Evolutionary conservation across 2,113 vertebrate species (phyloP).

Genomic region (Tringa solitaria): DNA sequence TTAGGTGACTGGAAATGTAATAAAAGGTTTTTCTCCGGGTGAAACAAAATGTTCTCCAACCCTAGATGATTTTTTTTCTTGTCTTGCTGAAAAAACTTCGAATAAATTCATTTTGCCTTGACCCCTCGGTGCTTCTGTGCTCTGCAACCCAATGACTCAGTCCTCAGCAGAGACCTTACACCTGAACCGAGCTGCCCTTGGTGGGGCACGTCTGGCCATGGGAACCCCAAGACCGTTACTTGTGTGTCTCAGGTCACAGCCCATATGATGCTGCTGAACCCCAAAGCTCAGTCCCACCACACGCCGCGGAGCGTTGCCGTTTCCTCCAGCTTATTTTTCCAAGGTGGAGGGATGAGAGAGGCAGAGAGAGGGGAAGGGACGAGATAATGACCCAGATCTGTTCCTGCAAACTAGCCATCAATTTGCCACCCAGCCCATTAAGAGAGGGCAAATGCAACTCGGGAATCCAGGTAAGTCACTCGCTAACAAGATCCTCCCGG

Average conservation of each 20-base stretch:
- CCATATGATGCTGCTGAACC: fast-evolving
- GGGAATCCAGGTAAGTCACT: background rate
- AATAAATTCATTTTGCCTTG: background rate
- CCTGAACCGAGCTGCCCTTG: background rate
- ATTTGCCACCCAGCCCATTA: background rate
- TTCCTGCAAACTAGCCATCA: background rate
- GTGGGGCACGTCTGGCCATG: background rate
- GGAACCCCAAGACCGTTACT: background rate
- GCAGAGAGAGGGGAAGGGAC: background rate
- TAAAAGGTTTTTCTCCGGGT: background rate
- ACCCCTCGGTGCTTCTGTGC: background rate
- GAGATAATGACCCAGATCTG: background rate
- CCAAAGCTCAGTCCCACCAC: background rate
- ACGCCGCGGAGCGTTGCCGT: fast-evolving
- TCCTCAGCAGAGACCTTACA: background rate
- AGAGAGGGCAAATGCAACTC: background rate
- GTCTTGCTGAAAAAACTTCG: background rate
- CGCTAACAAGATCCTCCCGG: conserved; percentile 25
- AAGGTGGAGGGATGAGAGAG: background rate
- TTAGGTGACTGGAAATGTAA: background rate
- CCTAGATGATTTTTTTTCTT: background rate
- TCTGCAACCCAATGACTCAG: background rate
- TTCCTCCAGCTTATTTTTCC: background rate
- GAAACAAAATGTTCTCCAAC: background rate
- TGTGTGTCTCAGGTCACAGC: background rate